Evolutionary conservation across 2,113 vertebrate species (phyloP).

Genomic region (Pelecanoides urinatrix): DNA sequence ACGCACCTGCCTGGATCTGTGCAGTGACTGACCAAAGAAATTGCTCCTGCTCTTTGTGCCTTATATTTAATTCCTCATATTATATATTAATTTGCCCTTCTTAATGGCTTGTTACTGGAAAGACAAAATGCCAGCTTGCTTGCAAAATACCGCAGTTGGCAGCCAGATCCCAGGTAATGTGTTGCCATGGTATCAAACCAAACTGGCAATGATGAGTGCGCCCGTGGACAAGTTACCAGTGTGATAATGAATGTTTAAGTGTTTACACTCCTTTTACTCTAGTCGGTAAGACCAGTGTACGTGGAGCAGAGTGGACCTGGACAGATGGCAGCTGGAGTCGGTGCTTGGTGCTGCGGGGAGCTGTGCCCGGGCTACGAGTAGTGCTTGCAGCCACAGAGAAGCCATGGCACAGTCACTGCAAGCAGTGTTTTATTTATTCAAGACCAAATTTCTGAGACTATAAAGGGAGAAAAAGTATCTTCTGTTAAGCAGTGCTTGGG

Average conservation of each 20-base stretch:
- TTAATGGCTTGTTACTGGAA: not conserved
- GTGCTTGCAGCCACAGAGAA: not conserved
- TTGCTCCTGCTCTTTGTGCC: not conserved
- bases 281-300: rapidly evolving
- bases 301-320: not conserved
- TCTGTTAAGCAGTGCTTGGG: not conserved
- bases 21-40: not conserved
- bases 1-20: not conserved
- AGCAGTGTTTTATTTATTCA: not conserved
- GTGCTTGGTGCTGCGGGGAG: not conserved
- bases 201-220: not conserved
- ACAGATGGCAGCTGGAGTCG: not conserved
- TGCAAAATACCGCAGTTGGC: not conserved
- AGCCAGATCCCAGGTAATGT: not conserved
- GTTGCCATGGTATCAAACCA: not conserved
- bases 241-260: not conserved
- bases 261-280: not conserved
- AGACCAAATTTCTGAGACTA: not conserved
- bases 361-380: rapidly evolving
- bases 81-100: not conserved
- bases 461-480: not conserved
- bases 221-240: not conserved
- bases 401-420: rapidly evolving
- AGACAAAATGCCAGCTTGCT: not conserved
- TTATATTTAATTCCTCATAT: not conserved